Evolutionary conservation across 2,797 vertebrate species (phyloP).

Genomic region (Lagocephalus sceleratus): DNA sequence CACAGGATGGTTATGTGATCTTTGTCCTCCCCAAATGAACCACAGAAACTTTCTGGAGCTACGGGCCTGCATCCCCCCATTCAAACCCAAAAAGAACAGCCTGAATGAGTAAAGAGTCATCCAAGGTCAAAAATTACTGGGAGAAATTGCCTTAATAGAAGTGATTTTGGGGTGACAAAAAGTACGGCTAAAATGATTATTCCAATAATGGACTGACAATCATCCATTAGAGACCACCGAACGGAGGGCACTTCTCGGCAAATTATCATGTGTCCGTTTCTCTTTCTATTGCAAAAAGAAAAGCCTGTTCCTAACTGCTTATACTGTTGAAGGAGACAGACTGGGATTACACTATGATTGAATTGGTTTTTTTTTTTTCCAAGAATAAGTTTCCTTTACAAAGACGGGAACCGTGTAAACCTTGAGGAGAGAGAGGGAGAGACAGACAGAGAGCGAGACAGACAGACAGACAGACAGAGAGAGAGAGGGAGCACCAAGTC

Average conservation of each 20-base stretch:
- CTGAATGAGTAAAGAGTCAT: neutral
- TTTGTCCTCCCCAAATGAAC: constrained; percentile 37
- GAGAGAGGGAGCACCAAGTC: no score
- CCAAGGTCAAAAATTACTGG: neutral
- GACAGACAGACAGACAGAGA: no score
- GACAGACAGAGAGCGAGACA: no score
- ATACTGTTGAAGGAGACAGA: no score
- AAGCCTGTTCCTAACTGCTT: no score
- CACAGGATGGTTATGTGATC: constrained; percentile 48
- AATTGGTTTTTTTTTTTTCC: no score
- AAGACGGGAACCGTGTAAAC: no score
- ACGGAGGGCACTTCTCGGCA: constrained; percentile 3
- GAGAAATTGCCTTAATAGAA: constrained; percentile 3
- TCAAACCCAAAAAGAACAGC: constrained; percentile 17
- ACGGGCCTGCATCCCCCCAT: constrained; percentile 11
- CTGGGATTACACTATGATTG: no score
- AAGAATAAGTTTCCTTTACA: no score
- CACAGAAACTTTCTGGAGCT: constrained; percentile 32
- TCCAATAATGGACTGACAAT: constrained; percentile 3
- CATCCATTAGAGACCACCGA: constrained; percentile 4
- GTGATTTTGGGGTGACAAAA: constrained; percentile 2
- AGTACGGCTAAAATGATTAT: constrained; percentile 3
- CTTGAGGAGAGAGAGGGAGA: no score
- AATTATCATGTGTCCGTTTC: constrained; percentile 8
- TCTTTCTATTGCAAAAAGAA: no score